Conservation (phyloP, 92 coral and sea anemone genomes). For the Pocillopora grandis region DNA sequence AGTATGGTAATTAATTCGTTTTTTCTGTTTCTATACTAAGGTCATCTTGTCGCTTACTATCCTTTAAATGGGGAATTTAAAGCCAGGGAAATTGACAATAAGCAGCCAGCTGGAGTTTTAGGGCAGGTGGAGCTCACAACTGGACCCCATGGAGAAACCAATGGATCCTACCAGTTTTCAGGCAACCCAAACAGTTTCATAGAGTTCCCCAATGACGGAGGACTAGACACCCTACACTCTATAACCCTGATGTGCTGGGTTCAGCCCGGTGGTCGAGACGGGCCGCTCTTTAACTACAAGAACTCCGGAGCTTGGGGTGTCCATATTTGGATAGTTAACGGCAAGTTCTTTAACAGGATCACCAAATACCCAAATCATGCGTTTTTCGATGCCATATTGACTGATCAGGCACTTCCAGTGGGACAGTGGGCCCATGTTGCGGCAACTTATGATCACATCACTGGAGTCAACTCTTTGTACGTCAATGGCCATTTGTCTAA, state of each 20-base stretch:
- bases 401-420: not conserved
- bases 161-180: slow-evolving; percentile 5
- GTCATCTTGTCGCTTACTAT: not conserved
- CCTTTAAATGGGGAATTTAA: slow-evolving; percentile 1
- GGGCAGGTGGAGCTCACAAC: not conserved
- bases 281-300: slow-evolving; percentile 29
- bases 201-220: slow-evolving; percentile 18
- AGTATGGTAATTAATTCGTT: not conserved
- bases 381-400: not conserved
- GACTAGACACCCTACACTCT: slow-evolving; percentile 12
- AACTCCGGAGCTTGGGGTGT: slow-evolving; percentile 15
- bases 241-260: slow-evolving; percentile 37
- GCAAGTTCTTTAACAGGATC: slow-evolving; percentile 16
- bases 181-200: no score
- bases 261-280: slow-evolving; percentile 13
- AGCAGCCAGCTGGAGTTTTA: not conserved
- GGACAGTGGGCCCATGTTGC: slow-evolving; percentile 36
- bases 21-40: not conserved
- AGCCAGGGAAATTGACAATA: not conserved
- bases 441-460: slow-evolving; percentile 18
- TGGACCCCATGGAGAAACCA: slow-evolving; percentile 2
- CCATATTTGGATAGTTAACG: slow-evolving; percentile 22
- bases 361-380: not conserved
- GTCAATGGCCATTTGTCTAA: not conserved
- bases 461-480: slow-evolving; percentile 13